These are phyloP conservation scores for Phodopus roborovskii DNA, from an alignment of 2,113 vertebrate genomes.

Conservation along the genomic window DNA sequence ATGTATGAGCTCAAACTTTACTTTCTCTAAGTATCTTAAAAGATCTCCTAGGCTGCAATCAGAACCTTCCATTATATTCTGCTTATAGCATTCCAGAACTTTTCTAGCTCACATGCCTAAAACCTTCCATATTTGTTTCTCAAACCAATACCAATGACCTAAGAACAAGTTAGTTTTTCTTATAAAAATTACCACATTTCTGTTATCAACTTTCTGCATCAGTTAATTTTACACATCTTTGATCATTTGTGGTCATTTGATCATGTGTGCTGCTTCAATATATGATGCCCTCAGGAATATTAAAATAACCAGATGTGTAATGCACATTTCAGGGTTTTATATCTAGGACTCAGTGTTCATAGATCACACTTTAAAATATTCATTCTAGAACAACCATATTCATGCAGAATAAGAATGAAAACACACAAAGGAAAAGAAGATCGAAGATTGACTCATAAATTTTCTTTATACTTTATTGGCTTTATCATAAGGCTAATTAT, in stretches of 20 bases:
- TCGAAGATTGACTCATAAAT: not conserved
- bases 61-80: not conserved
- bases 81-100: not conserved
- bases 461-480: not conserved
- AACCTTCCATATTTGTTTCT: not conserved
- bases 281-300: not conserved
- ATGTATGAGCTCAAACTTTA: not conserved
- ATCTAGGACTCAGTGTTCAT: not conserved
- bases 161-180: not conserved
- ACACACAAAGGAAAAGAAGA: not conserved
- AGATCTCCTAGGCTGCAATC: not conserved
- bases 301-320: not conserved
- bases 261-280: not conserved
- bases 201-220: not conserved
- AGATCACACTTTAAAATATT: conserved; percentile 11
- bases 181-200: not conserved
- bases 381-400: not conserved
- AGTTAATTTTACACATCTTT: not conserved
- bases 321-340: not conserved
- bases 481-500: conserved; percentile 51
- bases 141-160: not conserved
- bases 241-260: not conserved
- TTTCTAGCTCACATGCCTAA: not conserved
- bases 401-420: not conserved
- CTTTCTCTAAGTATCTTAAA: not conserved